Evolutionary conservation across 1,140 invertebrate species (phyloP), one percentile per base, ranked within the genome.

Genomic region (Aleiodes sp.): DNA sequence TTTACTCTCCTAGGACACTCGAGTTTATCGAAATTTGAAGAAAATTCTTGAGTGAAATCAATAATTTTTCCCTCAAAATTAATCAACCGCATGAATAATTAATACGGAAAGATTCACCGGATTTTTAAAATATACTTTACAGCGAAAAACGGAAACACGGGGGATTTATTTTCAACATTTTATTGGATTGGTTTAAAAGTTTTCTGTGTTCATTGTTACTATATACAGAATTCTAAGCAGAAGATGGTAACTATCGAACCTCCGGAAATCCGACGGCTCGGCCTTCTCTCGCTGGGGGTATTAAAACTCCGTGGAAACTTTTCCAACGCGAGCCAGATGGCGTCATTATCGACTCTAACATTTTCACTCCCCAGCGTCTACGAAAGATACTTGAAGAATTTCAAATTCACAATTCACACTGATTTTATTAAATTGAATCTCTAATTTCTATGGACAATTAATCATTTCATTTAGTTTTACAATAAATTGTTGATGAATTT

Each of bases 231-330:
- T 52, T 52, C 46, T 52, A 52, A 52, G 46, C 46, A 52, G 46
- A 52, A 52, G 46, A 43, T 72, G 41, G 61, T 63, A 52, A 24
- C 46, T 52, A 52, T 52, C 46, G 46, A 52, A 52, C 46, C 4
- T 52, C 46, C 46, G 46, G 46, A 52, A 52, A 52, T 52, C 46
- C 64, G 71, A 67, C 69, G 74, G 52, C 70, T 46, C 70, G 39
- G 39, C 64, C 74, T 33, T 65, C 61, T 60, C 59, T 65, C 59
- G 69, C 60, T 63, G 46, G 72, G 56, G 68, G 73, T 76, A 77
- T 78, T 77, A 78, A 78, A 80, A 77, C 77, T 78, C 73, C 57
- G 21, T 63, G 35, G 68, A 76, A 78, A 78, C 75, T 78, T 78
- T 76, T 12, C 70, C 77, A 73, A 78, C 73, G 69, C 70, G 71